Conservation (phyloP, 2,888 invertebrate species). For the Trichopoda pennipes region DNA sequence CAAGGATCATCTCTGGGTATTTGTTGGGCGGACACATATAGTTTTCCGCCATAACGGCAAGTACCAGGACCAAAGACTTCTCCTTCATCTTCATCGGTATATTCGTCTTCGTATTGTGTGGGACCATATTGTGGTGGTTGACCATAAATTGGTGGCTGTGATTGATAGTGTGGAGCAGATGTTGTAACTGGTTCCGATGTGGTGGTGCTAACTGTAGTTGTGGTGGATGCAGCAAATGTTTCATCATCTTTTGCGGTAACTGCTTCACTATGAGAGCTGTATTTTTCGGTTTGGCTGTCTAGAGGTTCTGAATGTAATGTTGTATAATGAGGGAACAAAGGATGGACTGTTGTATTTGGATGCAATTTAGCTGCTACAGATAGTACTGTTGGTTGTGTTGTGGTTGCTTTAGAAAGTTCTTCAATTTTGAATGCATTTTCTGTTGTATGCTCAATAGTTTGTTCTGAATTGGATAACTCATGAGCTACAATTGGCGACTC, state of each 20-base stretch:
- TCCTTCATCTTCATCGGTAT: constrained; percentile 86
- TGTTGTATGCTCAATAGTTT: constrained; percentile 54
- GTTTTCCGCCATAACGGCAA: constrained; percentile 94
- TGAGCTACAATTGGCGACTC: constrained; percentile 63
- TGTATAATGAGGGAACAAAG: constrained; percentile 74
- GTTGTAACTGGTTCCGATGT: constrained; percentile 71
- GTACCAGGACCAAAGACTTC: constrained; percentile 92
- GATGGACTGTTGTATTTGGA: constrained; percentile 73
- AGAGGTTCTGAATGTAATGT: constrained; percentile 68
- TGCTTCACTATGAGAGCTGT: constrained; percentile 48
- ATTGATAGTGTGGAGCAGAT: constrained; percentile 73
- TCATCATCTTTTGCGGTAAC: constrained; percentile 47
- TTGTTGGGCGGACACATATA: constrained; percentile 96
- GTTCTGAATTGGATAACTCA: constrained; percentile 36
- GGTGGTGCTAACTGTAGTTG: constrained; percentile 68
- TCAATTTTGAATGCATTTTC: constrained; percentile 40
- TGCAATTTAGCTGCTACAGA: constrained; percentile 61
- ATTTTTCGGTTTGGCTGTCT: constrained; percentile 70
- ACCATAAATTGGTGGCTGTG: constrained; percentile 75
- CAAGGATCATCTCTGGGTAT: constrained; percentile 97
- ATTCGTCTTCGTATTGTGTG: constrained; percentile 83
- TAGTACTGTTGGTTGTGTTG: constrained; percentile 66
- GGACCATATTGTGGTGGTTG: constrained; percentile 78
- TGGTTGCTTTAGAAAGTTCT: constrained; percentile 30
- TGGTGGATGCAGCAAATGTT: constrained; percentile 56